Conservation (phyloP, 1,140 invertebrate genomes). For the Drosophila nebulosa region DNA sequence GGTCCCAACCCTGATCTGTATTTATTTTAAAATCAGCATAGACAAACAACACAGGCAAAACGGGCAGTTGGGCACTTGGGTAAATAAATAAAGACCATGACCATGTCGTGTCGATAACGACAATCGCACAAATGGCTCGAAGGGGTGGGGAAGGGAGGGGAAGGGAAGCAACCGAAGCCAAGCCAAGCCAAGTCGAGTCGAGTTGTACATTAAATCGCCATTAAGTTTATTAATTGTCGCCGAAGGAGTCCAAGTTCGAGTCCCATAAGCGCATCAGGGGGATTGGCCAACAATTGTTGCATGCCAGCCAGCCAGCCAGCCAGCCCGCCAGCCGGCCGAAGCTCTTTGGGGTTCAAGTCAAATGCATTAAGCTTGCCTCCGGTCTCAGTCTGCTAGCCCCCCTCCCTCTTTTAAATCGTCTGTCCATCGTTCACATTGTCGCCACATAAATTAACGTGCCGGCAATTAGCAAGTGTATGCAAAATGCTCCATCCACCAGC, state of each 20-base stretch:
- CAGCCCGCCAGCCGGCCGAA: no score
- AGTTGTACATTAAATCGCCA: constrained; percentile 73
- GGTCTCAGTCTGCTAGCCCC: no score
- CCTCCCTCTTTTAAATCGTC: neutral
- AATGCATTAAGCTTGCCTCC: constrained; percentile 64
- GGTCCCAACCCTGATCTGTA: constrained; percentile 29
- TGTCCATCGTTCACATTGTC: constrained; percentile 41
- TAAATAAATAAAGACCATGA: constrained; percentile 64
- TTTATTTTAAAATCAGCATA: constrained; percentile 70
- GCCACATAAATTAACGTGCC: constrained; percentile 76
- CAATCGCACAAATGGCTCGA: constrained; percentile 20
- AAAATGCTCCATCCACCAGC: constrained; percentile 54
- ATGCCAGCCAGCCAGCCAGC: no score
- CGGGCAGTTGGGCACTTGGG: constrained; percentile 9
- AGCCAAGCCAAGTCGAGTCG: neutral
- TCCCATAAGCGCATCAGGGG: constrained; percentile 44
- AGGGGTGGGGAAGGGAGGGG: constrained; percentile 3
- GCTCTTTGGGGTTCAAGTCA: constrained; percentile 8
- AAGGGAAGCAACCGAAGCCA: neutral
- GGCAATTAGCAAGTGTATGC: constrained; percentile 79
- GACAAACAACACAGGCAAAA: constrained; percentile 42
- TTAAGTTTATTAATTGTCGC: constrained; percentile 78
- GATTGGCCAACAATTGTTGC: constrained; percentile 45
- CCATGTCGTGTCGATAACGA: constrained; percentile 65
- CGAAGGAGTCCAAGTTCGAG: constrained; percentile 37